Conservation (phyloP, 2,888 invertebrate genomes). For the Automeris io region DNA sequence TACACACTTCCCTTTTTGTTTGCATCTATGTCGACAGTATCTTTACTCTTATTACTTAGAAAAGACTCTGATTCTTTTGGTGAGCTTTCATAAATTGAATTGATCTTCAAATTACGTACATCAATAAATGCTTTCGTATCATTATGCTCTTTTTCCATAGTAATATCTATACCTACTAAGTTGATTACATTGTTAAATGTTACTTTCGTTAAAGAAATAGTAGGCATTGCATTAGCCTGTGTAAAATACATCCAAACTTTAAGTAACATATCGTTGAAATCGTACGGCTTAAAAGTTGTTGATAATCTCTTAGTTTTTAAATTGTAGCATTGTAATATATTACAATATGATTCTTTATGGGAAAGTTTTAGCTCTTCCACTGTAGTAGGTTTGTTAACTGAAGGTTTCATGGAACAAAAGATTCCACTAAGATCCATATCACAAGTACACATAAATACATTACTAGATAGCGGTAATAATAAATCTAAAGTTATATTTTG, state of each 20-base stretch:
- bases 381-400: no score
- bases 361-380: no score
- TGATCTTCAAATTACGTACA: background rate
- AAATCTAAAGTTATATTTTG: background rate
- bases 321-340: slow-evolving; percentile 2
- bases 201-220: background rate
- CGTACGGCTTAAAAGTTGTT: slow-evolving; percentile 1
- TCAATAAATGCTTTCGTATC: background rate
- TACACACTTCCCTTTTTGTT: background rate
- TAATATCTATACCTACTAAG: background rate
- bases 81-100: slow-evolving; percentile 1
- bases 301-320: background rate
- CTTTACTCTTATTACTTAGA: background rate
- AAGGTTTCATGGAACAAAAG: background rate
- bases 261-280: background rate
- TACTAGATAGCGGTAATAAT: background rate
- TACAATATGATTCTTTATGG: background rate
- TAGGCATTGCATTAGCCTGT: background rate
- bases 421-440: background rate
- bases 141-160: background rate
- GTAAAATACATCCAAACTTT: background rate
- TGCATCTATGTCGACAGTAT: background rate
- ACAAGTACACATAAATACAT: background rate
- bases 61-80: background rate
- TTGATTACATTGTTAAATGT: background rate